Conservation (phyloP, 2,113 vertebrate genomes). For the Embiotoca jacksoni region DNA sequence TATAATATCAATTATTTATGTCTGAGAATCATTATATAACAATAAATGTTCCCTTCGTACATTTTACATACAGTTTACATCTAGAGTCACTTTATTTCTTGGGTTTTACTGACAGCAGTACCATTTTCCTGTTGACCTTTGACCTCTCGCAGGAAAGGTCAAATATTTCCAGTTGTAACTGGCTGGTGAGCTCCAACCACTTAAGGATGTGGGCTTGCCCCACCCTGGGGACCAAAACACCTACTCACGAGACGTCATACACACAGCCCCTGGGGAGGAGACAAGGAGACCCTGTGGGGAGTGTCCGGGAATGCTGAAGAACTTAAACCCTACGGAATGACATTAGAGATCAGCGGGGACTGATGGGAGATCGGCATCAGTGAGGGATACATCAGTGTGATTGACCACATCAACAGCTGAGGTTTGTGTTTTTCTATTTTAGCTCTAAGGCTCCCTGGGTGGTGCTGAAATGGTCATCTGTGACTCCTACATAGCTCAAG, state of each 20-base stretch:
- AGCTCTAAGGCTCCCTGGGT: constrained; percentile 49
- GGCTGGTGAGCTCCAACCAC: constrained; percentile 47
- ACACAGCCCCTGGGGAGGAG: constrained; percentile 57
- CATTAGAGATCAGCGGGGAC: constrained; percentile 20
- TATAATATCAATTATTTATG: constrained; percentile 76
- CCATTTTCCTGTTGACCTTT: constrained; percentile 50
- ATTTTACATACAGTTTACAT: constrained; percentile 76
- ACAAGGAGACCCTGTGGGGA: constrained; percentile 41
- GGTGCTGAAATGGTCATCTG: constrained; percentile 47
- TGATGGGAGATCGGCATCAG: neutral
- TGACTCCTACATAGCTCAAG: constrained; percentile 44
- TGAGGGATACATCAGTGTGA: constrained; percentile 20
- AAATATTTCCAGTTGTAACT: constrained; percentile 65
- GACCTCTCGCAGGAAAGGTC: constrained; percentile 36
- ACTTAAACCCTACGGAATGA: constrained; percentile 46
- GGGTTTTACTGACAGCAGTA: constrained; percentile 64
- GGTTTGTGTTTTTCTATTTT: constrained; percentile 17
- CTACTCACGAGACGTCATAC: constrained; percentile 61
- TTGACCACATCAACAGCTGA: constrained; percentile 23
- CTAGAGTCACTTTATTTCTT: constrained; percentile 59
- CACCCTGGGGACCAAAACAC: constrained; percentile 57
- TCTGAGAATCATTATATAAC: constrained; percentile 68
- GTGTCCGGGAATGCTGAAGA: constrained; percentile 33
- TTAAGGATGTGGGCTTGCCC: constrained; percentile 11
- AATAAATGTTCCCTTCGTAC: constrained; percentile 77